Evolutionary conservation across 2,888 invertebrate genomes (phyloP).

Genomic region (Pseudeuparius sepicola): DNA sequence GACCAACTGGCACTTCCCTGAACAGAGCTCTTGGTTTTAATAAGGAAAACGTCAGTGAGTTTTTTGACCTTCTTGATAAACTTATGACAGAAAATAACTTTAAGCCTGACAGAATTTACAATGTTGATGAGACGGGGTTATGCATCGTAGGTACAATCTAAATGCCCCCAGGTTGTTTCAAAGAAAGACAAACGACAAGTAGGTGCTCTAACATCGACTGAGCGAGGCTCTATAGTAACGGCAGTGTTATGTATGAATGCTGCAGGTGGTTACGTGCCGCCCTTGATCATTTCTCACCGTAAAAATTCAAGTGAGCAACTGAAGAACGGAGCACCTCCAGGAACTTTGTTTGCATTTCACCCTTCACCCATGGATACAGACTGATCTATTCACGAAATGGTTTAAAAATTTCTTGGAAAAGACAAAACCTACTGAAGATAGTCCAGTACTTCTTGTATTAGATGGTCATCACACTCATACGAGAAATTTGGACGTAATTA

Average conservation of each 20-base stretch:
- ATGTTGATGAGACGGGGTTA: slow-evolving; percentile 16
- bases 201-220: slow-evolving; percentile 10
- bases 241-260: slow-evolving; percentile 11
- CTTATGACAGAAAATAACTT: slow-evolving; percentile 13
- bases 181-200: slow-evolving; percentile 14
- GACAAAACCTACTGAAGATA: slow-evolving; percentile 5
- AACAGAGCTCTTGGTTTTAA: slow-evolving; percentile 17
- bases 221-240: slow-evolving; percentile 13
- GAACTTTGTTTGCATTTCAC: slow-evolving; percentile 6
- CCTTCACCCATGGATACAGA: slow-evolving; percentile 7
- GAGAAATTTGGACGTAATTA: too few species aligned
- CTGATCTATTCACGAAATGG: slow-evolving; percentile 10
- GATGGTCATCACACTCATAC: too few species aligned
- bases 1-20: slow-evolving; percentile 17
- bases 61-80: slow-evolving; percentile 15
- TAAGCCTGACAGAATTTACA: slow-evolving; percentile 13
- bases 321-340: slow-evolving; percentile 10
- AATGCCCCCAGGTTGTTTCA: slow-evolving; percentile 10
- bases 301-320: slow-evolving; percentile 6
- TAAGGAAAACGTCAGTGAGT: slow-evolving; percentile 14
- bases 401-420: slow-evolving; percentile 7
- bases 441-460: slow-evolving; percentile 5
- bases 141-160: slow-evolving; percentile 15
- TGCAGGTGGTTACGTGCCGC: slow-evolving; percentile 10
- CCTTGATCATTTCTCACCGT: slow-evolving; percentile 9